phyloP scores from a whole-genome alignment of 2,888 invertebrate species.

The Eupithecia insigniata region DNA sequence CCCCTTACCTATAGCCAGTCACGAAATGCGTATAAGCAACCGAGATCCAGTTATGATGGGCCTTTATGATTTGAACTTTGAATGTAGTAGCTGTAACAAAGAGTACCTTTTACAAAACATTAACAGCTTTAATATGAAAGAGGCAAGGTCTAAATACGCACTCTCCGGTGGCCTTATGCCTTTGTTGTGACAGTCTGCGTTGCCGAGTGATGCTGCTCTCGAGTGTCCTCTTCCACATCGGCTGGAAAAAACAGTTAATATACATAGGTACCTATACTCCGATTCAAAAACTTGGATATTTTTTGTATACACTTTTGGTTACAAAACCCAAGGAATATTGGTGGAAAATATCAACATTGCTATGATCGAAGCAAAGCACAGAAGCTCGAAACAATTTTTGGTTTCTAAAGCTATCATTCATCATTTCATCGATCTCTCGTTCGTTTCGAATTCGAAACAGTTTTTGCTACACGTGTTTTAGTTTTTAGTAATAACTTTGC shows the following conservation, averaged over 20 bases:
- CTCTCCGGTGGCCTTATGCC: slow-evolving; percentile 75
- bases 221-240: slow-evolving; percentile 88
- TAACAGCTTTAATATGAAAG: slow-evolving; percentile 6
- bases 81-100: slow-evolving; percentile 85
- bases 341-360: too few relatives aligned
- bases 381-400: too few relatives aligned
- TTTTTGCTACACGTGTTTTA: too few relatives aligned
- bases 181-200: slow-evolving; percentile 77
- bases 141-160: slow-evolving; percentile 52
- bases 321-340: too few relatives aligned
- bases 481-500: too few relatives aligned
- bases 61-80: slow-evolving; percentile 96
- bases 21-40: slow-evolving; percentile 98
- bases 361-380: too few relatives aligned
- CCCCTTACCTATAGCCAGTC: slow-evolving; percentile 91
- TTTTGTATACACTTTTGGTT: too few relatives aligned
- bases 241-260: slow-evolving; percentile 50
- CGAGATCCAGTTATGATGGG: slow-evolving; percentile 99
- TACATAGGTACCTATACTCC: too few relatives aligned
- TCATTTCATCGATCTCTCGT: too few relatives aligned
- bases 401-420: too few relatives aligned
- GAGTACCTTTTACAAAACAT: slow-evolving; percentile 39
- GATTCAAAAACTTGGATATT: too few relatives aligned
- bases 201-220: slow-evolving; percentile 91
- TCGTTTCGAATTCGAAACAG: too few relatives aligned